Base-by-base conservation (phyloP, 2,888 invertebrate species). In the Drosophila parthenogenetica region DNA sequence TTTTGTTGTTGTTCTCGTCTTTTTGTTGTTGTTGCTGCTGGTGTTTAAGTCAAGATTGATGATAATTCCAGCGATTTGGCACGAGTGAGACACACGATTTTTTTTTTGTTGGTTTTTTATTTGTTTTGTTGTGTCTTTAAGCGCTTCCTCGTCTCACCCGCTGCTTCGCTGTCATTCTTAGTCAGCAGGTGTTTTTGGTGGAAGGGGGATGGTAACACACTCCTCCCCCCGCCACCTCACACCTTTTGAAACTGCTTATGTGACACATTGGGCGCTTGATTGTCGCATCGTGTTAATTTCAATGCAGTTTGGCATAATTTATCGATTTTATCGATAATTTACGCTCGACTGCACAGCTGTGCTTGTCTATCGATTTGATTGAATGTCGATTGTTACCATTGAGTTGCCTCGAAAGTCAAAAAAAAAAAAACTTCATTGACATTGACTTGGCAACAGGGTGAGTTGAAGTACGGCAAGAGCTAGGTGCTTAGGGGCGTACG, bases 41-140 rank as follows among this genome's bases (percentile, higher is more conserved):
- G 46, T 73, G 67, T 59, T 79, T 22, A 49, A 68, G 42, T 54
- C 60, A 69, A 81, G 85, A 85, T 82, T 82, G 68, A 85, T 77
- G 80, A 66, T 62, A 63, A 63, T 68, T 73, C 51, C 45, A 60
- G 50, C 64, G 46, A 64, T 71, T 80, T 66, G 77, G 81, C 84
- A 78, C 81, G 84, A 78, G 81, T 64, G 66, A 61, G 58, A 68
- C 54, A 54, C 61, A 62, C 54, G 32, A 53, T 61, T 63, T 43
- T 63, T 54, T 8, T 35, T 35, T 46, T 32, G 37, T 14, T 25
- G 2, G 19, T 2, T 19, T 19, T 19, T 19, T 19, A 19, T 19
- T 19, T 19, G 29, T 29, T 29, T 29, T 29, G 8, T 8, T 29
- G 5, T 29, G 29, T 8, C 8, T 29, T 29, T 29, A 29, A 29